Base-by-base conservation (phyloP, 2,113 vertebrate genomes). In the Eulemur rufifrons region DNA sequence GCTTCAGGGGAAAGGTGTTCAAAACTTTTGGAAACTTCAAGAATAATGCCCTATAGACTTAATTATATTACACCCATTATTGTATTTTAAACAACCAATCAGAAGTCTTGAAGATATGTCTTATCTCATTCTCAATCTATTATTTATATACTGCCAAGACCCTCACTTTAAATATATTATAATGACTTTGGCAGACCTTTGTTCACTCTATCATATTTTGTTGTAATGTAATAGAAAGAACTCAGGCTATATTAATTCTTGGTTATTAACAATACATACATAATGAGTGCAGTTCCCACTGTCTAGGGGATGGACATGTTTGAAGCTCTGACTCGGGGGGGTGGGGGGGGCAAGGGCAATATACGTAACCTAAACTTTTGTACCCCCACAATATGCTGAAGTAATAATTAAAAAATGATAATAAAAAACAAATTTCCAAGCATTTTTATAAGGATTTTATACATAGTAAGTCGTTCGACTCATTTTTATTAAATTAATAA, bases 1-100 rank as follows among this genome's bases (percentile, higher is more conserved):
- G 91, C 87, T 90, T 76, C 56, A 89, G 45, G 78, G 68, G 21
- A 82, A 90, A 86, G 8, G 92, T 61, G 13, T 76, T 86, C 20
- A 91, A 95, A 97, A 96, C 73, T 95, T 97, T 95, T 74, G 20
- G 39, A 97, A 95, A 81, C 39, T 91, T 93, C 54, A 92, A 91
- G 32, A 91, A 86, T 63, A 97, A 97, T 96, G 25, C 97, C 93
- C 95, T 91, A 32, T 86, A 97, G 95, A 94, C 50, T 91, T 97
- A 97, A 96, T 97, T 95, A 97, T 63, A 82, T 91, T 73, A 89
- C n/a, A 86, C 32, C 4, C 47, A 80, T 94, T 94, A 52, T 21
- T 89, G 6, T 69, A 56, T 68, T 69, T 94, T 86, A 91, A 94
- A 93, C 42, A 96, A 89, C 52, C 52, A 87, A 68, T 95, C 61